Base-by-base conservation (phyloP, 1,140 invertebrate genomes). In the Diorhabda carinulata region DNA sequence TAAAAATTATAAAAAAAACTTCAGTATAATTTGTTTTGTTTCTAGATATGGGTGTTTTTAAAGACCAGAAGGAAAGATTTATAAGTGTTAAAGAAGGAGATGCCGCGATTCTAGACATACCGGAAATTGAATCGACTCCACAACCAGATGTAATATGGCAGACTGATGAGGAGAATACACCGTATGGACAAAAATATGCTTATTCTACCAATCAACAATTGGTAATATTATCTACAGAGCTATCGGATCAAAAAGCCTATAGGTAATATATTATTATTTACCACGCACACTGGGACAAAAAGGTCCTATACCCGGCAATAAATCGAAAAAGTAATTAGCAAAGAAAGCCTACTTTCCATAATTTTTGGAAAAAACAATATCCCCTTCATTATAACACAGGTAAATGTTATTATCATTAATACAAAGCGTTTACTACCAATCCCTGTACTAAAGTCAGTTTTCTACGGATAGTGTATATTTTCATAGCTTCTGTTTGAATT, bases 121-220 rank as follows among this genome's bases (percentile, higher is more conserved):
- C 94, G 2, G 80, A 84, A 5, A 92, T 97, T 72, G 89, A 93
- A 70, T 95, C 92, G 63, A 86, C 92, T 76, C 94, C 95, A 4
- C 81, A 84, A 25, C 93, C 94, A 0, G 89, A 90, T 40, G 91
- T 96, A 0, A 88, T 87, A 59, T 97, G 95, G 95, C 89, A 91
- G 77, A 89, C 89, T 8, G 88, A 91, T 70, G 87, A 90, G 63
- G 87, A 87, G 7, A 83, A 85, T 2, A 80, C 89, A 9, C 84
- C 88, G 61, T 95, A 94, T 78, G 90, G 89, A 70, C 90, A 90
- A 76, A 94, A 95, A 78, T 95, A 92, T 81, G 91, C 89, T 25
- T 82, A 85, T 58, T 91, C 91, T 2, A 85, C 88, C 68, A 85
- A 88, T 71, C 89, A 92, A 81, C 86, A 92, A 77, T 84, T 96